Conservation (phyloP, 2,113 vertebrate genomes). For the Prietella phreatophila region DNA sequence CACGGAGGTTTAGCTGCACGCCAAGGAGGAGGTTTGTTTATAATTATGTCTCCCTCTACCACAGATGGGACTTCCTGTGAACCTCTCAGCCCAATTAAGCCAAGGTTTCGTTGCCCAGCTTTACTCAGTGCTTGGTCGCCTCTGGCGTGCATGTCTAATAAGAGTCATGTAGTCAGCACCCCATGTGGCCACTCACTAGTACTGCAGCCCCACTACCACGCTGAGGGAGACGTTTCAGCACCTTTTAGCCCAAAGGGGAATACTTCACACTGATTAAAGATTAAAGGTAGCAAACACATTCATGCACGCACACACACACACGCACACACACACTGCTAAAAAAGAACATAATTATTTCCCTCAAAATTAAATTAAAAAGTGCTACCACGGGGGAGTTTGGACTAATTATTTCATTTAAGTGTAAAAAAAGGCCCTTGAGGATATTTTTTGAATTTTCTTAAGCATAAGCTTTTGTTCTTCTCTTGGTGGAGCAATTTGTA, state of each 20-base stretch:
- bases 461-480: constrained; percentile 56
- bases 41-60: constrained; percentile 70
- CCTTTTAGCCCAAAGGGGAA: constrained; percentile 70
- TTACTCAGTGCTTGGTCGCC: constrained; percentile 52
- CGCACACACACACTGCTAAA: constrained; percentile 46
- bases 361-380: constrained; percentile 71
- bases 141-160: constrained; percentile 52
- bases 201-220: constrained; percentile 49
- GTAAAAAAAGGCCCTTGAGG: constrained; percentile 69
- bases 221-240: constrained; percentile 57
- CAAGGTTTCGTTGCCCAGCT: constrained; percentile 55
- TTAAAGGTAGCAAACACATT: constrained; percentile 67
- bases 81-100: constrained; percentile 73
- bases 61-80: constrained; percentile 67
- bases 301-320: constrained; percentile 41
- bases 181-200: constrained; percentile 35
- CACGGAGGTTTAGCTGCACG: constrained; percentile 59
- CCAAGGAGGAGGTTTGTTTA: constrained; percentile 69
- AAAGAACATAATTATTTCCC: constrained; percentile 70
- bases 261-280: constrained; percentile 73
- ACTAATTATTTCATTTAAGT: constrained; percentile 80
- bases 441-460: constrained; percentile 59
- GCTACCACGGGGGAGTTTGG: constrained; percentile 68
- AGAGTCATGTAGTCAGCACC: constrained; percentile 49
- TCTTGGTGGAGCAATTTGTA: constrained; percentile 30